Conservation (phyloP, 2,113 vertebrate species). For the Pristiophorus japonicus region DNA sequence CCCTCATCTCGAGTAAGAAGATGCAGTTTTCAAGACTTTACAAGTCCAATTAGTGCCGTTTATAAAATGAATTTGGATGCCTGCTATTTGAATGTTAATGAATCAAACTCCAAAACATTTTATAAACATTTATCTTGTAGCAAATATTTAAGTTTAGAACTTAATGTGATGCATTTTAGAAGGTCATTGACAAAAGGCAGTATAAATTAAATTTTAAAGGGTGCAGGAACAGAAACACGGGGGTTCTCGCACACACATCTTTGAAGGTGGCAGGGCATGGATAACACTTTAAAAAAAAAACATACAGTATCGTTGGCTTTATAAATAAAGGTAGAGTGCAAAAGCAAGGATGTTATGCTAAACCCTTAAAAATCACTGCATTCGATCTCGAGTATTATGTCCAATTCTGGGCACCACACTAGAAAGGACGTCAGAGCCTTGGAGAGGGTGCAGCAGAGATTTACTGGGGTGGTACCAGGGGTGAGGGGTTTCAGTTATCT, state of each 20-base stretch:
- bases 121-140: not conserved
- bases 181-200: too few species aligned
- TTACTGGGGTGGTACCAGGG: not conserved
- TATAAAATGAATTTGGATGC: not conserved
- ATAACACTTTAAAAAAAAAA: too few species aligned
- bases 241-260: too few species aligned
- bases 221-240: not conserved
- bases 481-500: not conserved
- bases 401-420: not conserved
- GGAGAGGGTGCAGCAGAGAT: not conserved
- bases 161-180: not conserved
- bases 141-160: not conserved
- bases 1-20: not conserved
- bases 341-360: too few species aligned
- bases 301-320: too few species aligned
- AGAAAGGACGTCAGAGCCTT: not conserved
- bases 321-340: too few species aligned
- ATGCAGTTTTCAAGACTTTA: not conserved
- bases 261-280: too few species aligned
- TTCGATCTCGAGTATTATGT: too few species aligned
- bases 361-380: too few species aligned
- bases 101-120: not conserved
- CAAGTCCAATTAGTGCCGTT: not conserved
- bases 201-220: too few species aligned
- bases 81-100: not conserved